Evolutionary conservation across 2,113 vertebrate species (phyloP).

Genomic region (Sapayoa aenigma): DNA sequence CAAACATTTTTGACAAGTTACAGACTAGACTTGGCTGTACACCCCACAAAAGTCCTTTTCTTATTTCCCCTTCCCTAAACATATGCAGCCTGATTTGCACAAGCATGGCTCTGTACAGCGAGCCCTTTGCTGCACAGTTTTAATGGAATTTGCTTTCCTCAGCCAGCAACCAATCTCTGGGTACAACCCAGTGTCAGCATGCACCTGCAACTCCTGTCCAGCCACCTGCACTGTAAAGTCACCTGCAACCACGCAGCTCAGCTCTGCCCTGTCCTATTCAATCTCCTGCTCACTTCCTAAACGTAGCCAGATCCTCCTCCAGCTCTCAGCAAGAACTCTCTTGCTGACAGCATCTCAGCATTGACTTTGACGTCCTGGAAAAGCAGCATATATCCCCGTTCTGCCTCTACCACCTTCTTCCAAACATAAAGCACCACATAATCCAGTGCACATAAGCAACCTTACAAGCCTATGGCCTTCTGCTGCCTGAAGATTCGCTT

Average conservation of each 20-base stretch:
- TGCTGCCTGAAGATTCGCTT: not conserved
- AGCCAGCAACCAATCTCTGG: accelerated
- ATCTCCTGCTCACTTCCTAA: not conserved
- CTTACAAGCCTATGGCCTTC: not conserved
- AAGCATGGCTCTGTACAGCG: not conserved
- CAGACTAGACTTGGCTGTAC: not conserved
- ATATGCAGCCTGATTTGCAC: accelerated
- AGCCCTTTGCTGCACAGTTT: not conserved
- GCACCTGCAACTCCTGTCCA: not conserved
- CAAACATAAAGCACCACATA: not conserved
- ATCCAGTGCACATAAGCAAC: not conserved
- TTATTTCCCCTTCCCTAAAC: not conserved
- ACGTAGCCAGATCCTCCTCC: not conserved
- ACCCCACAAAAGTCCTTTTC: not conserved
- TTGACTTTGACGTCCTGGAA: not conserved
- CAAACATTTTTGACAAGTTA: not conserved
- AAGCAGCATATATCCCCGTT: not conserved
- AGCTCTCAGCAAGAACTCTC: not conserved
- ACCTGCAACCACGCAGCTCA: accelerated
- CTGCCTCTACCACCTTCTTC: not conserved
- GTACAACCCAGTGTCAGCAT: accelerated
- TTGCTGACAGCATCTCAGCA: not conserved
- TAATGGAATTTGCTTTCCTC: not conserved
- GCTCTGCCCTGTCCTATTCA: not conserved
- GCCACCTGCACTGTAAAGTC: accelerated